Evolutionary conservation across 2,888 invertebrate species (phyloP).

Genomic region (Stenchaetothrips biformis): DNA sequence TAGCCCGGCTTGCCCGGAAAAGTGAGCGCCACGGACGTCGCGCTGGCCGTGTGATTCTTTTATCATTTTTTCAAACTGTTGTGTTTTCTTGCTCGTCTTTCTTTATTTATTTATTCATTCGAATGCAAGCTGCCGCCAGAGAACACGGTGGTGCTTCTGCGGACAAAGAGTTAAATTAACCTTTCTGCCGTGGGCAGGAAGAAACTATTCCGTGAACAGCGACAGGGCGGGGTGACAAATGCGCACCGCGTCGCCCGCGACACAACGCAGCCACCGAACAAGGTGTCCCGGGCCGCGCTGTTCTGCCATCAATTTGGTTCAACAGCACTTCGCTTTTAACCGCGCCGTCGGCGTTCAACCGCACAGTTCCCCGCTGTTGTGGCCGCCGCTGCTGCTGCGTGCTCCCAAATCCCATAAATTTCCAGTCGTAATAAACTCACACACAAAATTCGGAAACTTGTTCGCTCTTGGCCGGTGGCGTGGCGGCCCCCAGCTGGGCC

Average conservation of each 20-base stretch:
- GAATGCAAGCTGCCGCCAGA: background rate
- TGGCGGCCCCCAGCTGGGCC: background rate
- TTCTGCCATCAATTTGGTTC: conserved; percentile 8
- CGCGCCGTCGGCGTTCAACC: background rate
- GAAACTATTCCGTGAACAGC: background rate
- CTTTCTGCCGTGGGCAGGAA: background rate
- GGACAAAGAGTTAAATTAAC: background rate
- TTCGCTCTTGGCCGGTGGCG: background rate
- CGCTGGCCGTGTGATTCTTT: no score
- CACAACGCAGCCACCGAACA: background rate
- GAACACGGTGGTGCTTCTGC: background rate
- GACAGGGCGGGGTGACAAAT: conserved; percentile 5
- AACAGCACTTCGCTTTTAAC: conserved; percentile 23
- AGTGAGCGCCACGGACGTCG: no score
- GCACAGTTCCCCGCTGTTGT: background rate
- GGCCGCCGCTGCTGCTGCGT: background rate
- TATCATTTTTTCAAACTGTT: no score
- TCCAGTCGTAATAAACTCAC: background rate
- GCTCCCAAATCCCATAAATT: conserved; percentile 4
- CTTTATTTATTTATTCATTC: background rate
- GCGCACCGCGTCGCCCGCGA: background rate
- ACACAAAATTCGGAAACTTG: background rate
- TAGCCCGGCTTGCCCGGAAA: no score
- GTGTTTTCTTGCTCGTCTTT: background rate
- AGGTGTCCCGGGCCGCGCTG: conserved; percentile 1